phyloP scores from a whole-genome alignment of 1,140 invertebrate genomes.

The Manduca sexta region DNA sequence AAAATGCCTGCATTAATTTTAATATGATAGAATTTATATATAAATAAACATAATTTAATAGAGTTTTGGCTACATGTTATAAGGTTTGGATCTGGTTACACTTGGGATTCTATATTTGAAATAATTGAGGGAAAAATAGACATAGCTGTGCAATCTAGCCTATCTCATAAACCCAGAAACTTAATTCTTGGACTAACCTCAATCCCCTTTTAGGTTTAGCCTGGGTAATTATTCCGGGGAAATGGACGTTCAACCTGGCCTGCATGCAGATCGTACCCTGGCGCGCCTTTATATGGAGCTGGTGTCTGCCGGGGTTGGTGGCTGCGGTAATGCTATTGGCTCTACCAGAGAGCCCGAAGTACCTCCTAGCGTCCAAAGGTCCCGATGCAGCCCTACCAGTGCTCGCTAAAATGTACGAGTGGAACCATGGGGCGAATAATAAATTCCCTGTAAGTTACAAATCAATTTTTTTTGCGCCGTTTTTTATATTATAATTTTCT shows the following conservation, averaged over 20 bases:
- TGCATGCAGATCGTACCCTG: slow-evolving; percentile 74
- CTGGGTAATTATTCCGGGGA: slow-evolving; percentile 76
- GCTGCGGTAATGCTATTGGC: slow-evolving; percentile 70
- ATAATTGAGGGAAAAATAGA: too few relatives aligned
- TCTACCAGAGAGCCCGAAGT: slow-evolving; percentile 85
- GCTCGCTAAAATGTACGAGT: slow-evolving; percentile 75
- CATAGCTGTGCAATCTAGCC: too few relatives aligned
- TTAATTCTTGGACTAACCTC: too few relatives aligned
- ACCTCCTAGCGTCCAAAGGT: slow-evolving; percentile 76
- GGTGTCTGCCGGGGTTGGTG: slow-evolving; percentile 73
- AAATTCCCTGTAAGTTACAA: slow-evolving; percentile 43
- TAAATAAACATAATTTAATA: too few relatives aligned
- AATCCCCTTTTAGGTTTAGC: slow-evolving; percentile 69
- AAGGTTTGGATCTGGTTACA: too few relatives aligned
- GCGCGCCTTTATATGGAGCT: slow-evolving; percentile 76
- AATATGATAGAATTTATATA: too few relatives aligned
- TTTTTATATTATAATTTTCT: too few relatives aligned
- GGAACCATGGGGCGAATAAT: slow-evolving; percentile 35
- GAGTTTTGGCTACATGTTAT: too few relatives aligned
- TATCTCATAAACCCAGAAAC: too few relatives aligned
- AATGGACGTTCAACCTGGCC: slow-evolving; percentile 53
- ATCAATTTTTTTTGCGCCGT: background rate
- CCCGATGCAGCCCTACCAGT: slow-evolving; percentile 75
- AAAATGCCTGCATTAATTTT: too few relatives aligned
- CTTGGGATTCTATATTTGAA: too few relatives aligned